A percentile compares a stretch with the other conserved stretches of the same genome.
phyloP scores from a whole-genome alignment of 1,140 invertebrate species.

The Limonius californicus region DNA sequence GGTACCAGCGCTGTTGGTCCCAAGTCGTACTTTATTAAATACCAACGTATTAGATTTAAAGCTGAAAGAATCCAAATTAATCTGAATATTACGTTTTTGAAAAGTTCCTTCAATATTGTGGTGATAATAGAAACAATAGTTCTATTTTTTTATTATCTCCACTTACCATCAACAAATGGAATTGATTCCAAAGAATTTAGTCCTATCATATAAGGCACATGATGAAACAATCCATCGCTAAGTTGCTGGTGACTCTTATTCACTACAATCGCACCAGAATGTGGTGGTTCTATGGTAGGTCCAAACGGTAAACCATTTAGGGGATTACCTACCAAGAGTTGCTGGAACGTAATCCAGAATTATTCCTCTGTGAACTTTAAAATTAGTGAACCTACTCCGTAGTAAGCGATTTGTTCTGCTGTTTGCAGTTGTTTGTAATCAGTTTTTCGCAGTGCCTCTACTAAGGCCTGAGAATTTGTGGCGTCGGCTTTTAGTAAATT shows the following conservation, averaged over 20 bases:
- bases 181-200: conserved; percentile 37
- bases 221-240: conserved; percentile 31
- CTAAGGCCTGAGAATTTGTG: conserved; percentile 15
- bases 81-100: too few species aligned
- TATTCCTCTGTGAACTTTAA: too few species aligned
- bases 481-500: conserved; percentile 24
- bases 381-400: too few species aligned
- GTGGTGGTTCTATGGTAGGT: conserved; percentile 37
- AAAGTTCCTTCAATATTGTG: background rate
- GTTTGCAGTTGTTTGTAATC: conserved; percentile 18
- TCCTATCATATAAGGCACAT: conserved; percentile 39
- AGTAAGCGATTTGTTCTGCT: background rate
- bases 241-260: conserved; percentile 36
- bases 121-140: background rate
- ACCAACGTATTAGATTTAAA: background rate
- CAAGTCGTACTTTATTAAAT: background rate
- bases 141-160: too few species aligned
- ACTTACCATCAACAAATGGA: background rate
- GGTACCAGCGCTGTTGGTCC: background rate
- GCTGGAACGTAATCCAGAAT: too few species aligned
- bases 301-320: conserved; percentile 37
- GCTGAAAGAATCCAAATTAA: too few species aligned
- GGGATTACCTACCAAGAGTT: conserved; percentile 18
- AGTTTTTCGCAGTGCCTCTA: conserved; percentile 26
- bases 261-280: conserved; percentile 34